Evolutionary conservation across 37 sponge, comb jelly and placozoan species (phyloP).

Genomic region (Aplysina aerophoba): DNA sequence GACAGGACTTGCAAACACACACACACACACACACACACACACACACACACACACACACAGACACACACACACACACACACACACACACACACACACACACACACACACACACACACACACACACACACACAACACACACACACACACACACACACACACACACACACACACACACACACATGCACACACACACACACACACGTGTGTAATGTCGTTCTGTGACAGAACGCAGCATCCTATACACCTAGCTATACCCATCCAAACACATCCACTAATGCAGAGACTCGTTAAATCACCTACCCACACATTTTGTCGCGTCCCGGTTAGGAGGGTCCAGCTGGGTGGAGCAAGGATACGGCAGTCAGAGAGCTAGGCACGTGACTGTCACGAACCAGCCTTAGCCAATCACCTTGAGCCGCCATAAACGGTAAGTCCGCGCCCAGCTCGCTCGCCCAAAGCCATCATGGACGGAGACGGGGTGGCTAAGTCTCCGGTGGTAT

Average conservation of each 20-base stretch:
- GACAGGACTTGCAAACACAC: no score
- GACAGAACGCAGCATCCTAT: neutral
- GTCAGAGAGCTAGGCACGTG: no score
- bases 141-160: slow-evolving; percentile 27
- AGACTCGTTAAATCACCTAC: no score
- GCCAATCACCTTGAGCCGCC: no score
- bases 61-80: neutral
- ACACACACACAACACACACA: slow-evolving; percentile 5
- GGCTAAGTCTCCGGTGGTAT: no score
- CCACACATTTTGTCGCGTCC: no score
- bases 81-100: neutral
- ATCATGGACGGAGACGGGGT: no score
- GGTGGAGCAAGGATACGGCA: no score
- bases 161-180: slow-evolving; percentile 27
- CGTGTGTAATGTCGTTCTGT: neutral
- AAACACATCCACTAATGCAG: neutral
- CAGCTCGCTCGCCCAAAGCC: no score
- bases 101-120: neutral
- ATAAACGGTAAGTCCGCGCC: no score
- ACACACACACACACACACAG: neutral
- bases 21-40: neutral
- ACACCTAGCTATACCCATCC: neutral
- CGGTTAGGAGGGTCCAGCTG: no score
- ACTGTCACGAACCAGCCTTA: no score
- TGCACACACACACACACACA: slow-evolving; percentile 4